Percentiles rank a stretch among this genome's conserved stretches.
Conservation (phyloP, 2,797 vertebrate genomes). For the Spinibarbus caldwelli region DNA sequence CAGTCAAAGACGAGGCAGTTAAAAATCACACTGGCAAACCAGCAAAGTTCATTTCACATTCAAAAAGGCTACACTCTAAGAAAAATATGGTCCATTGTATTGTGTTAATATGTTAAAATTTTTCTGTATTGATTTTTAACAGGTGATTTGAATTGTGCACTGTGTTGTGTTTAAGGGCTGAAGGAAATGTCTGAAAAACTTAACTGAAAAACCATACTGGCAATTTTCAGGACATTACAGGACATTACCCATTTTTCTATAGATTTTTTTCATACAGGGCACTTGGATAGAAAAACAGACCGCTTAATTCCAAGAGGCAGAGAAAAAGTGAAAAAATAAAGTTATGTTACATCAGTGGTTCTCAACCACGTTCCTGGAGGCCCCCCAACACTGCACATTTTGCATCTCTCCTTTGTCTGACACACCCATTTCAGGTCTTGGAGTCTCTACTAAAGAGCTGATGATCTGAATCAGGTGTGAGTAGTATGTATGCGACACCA, state of each 20-base stretch:
- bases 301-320: neutral
- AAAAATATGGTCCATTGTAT: neutral
- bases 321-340: neutral
- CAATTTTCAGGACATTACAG: too few species aligned
- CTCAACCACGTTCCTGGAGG: too few species aligned
- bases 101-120: neutral
- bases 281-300: neutral
- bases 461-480: too few species aligned
- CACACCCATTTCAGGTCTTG: too few species aligned
- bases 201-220: neutral
- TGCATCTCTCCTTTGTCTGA: too few species aligned
- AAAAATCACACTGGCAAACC: neutral
- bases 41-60: too few species aligned
- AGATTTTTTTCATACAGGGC: neutral
- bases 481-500: too few species aligned
- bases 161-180: neutral
- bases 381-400: too few species aligned
- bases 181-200: neutral
- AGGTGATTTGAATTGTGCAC: neutral
- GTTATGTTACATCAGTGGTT: neutral
- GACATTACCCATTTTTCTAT: neutral
- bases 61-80: neutral
- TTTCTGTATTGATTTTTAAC: neutral
- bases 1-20: neutral
- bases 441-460: too few species aligned